These are phyloP conservation scores for Chlorocebus sabaeus DNA, from an alignment of 2,113 vertebrate genomes.

Conservation along the genomic window DNA sequence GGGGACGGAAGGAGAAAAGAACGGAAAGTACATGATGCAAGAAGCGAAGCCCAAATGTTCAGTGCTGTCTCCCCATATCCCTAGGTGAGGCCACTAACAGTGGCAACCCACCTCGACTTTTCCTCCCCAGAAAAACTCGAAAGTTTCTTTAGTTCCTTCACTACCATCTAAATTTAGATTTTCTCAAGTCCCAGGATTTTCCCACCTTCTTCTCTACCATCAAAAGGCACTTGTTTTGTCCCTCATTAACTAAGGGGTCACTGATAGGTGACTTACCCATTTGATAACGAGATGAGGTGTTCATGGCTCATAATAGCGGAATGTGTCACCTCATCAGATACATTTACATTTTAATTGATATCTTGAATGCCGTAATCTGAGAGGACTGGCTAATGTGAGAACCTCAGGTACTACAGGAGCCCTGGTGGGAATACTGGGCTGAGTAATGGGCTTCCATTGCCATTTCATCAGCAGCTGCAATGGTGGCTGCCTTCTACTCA, in stretches of 20 bases:
- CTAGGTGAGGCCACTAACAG: no score
- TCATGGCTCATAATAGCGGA: neutral
- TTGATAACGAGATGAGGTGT: neutral
- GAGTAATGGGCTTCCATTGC: neutral
- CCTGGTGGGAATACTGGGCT: neutral
- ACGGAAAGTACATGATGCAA: neutral
- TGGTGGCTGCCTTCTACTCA: neutral
- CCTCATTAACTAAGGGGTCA: neutral
- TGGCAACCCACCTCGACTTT: rapidly evolving
- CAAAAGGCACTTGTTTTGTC: neutral
- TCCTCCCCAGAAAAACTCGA: neutral
- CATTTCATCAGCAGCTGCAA: neutral
- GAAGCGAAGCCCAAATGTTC: neutral
- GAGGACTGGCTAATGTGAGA: neutral
- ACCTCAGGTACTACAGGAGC: rapidly evolving
- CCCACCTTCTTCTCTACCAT: neutral
- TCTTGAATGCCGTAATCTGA: neutral
- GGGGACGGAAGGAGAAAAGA: no score
- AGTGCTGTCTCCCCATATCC: neutral
- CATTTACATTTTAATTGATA: neutral
- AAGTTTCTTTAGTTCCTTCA: neutral
- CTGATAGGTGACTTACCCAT: neutral
- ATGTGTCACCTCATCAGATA: neutral
- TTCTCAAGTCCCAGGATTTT: neutral
- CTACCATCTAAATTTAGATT: neutral